These are phyloP conservation scores for Ladona fulva DNA, from an alignment of 1,140 invertebrate species.

Conservation along the genomic window DNA sequence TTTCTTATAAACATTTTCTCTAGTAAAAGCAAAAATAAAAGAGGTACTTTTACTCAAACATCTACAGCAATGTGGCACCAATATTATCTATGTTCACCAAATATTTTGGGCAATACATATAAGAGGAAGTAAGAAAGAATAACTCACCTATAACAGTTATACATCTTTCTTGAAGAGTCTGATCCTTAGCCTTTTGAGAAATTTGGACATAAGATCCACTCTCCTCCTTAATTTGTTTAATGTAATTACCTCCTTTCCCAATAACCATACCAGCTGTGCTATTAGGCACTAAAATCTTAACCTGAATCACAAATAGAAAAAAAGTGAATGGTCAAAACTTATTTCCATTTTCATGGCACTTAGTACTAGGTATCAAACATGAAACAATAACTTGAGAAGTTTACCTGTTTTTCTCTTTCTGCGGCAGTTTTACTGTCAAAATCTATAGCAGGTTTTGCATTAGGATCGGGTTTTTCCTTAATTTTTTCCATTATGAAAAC, in stretches of 20 bases:
- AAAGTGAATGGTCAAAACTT: slow-evolving; percentile 3
- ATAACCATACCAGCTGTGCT: slow-evolving; percentile 99
- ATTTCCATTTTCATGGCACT: neutral
- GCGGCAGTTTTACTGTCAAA: slow-evolving; percentile 40
- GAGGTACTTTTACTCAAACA: too few species aligned
- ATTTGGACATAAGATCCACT: slow-evolving; percentile 97
- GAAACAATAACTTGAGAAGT: neutral
- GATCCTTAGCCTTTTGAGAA: slow-evolving; percentile 96
- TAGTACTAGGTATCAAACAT: neutral
- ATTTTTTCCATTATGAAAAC: slow-evolving; percentile 98
- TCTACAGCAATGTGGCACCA: too few species aligned
- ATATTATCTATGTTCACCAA: too few species aligned
- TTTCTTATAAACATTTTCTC: too few species aligned
- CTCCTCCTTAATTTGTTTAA: slow-evolving; percentile 96
- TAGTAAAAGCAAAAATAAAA: too few species aligned
- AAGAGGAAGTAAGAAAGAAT: neutral
- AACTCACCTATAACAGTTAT: slow-evolving; percentile 88
- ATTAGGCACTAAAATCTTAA: slow-evolving; percentile 97
- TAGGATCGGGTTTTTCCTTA: slow-evolving; percentile 90
- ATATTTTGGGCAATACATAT: too few species aligned
- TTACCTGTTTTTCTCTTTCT: slow-evolving; percentile 50
- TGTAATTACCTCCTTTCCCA: slow-evolving; percentile 94
- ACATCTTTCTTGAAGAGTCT: slow-evolving; percentile 89
- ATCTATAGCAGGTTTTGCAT: slow-evolving; percentile 56
- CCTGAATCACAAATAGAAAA: slow-evolving; percentile 41